These are phyloP conservation scores for Stenoptilia bipunctidactyla DNA, from an alignment of 2,888 invertebrate species.

Conservation along the genomic window DNA sequence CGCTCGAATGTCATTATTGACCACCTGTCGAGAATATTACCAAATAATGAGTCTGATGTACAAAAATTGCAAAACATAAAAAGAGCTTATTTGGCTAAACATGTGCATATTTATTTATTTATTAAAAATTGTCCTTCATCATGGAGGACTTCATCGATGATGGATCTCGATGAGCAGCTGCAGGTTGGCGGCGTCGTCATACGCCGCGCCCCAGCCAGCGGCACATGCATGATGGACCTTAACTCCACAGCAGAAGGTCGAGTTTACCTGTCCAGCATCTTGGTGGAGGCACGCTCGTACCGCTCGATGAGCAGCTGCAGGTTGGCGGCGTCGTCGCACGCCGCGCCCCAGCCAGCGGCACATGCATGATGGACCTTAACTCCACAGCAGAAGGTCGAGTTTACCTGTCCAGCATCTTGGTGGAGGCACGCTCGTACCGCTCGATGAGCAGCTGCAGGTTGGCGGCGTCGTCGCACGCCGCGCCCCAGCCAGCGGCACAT, in stretches of 20 bases:
- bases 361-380: no score
- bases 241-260: neutral
- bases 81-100: no score
- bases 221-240: no score
- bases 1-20: slow-evolving; percentile 95
- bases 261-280: slow-evolving; percentile 91
- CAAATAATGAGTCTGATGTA: no score
- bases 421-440: slow-evolving; percentile 95
- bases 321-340: slow-evolving; percentile 95
- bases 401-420: slow-evolving; percentile 95
- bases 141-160: slow-evolving; percentile 1
- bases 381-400: neutral
- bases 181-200: slow-evolving; percentile 94
- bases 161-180: slow-evolving; percentile 91
- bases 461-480: slow-evolving; percentile 95
- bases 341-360: no score
- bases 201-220: slow-evolving; percentile 93
- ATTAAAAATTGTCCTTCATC: no score
- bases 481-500: slow-evolving; percentile 97
- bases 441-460: slow-evolving; percentile 92
- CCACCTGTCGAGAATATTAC: slow-evolving; percentile 83
- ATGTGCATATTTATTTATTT: no score
- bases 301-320: slow-evolving; percentile 92
- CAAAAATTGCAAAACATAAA: no score
- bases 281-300: slow-evolving; percentile 96